Conservation (phyloP, 2,888 invertebrate genomes). For the Epistrophe grossulariae region DNA sequence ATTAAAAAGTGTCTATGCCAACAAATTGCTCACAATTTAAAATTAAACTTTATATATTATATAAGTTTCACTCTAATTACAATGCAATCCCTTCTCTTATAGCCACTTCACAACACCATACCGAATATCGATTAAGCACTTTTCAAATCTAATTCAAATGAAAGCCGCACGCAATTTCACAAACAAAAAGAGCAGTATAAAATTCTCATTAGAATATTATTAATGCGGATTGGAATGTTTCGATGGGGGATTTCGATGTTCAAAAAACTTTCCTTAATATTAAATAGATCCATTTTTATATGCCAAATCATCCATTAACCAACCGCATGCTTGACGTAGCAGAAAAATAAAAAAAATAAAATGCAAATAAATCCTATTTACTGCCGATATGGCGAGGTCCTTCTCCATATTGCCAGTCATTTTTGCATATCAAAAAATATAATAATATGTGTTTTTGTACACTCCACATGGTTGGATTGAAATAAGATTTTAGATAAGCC, state of each 20-base stretch:
- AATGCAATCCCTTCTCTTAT: constrained; percentile 9
- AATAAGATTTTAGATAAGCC: background rate
- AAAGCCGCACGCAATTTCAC: constrained; percentile 7
- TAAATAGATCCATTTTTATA: background rate
- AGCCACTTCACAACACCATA: background rate
- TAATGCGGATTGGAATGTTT: background rate
- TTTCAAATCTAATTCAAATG: constrained; percentile 11
- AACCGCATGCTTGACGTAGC: constrained; percentile 11
- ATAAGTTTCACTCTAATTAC: constrained; percentile 58
- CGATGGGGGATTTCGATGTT: background rate
- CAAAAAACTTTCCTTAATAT: background rate
- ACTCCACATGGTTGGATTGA: background rate
- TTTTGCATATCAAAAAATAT: background rate
- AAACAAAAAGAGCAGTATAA: background rate
- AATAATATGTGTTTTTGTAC: background rate
- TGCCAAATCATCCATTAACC: background rate
- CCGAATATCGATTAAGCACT: constrained; percentile 10
- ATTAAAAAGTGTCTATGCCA: constrained; percentile 17
- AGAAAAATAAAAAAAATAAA: background rate
- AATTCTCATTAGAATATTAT: constrained; percentile 1
- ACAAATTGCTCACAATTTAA: constrained; percentile 5
- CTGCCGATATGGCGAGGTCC: background rate
- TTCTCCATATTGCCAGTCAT: background rate
- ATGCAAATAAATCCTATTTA: background rate
- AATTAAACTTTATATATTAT: constrained; percentile 13